phyloP scores from a whole-genome alignment of 2,888 invertebrate species.

The Nephrocerus scutellatus region DNA sequence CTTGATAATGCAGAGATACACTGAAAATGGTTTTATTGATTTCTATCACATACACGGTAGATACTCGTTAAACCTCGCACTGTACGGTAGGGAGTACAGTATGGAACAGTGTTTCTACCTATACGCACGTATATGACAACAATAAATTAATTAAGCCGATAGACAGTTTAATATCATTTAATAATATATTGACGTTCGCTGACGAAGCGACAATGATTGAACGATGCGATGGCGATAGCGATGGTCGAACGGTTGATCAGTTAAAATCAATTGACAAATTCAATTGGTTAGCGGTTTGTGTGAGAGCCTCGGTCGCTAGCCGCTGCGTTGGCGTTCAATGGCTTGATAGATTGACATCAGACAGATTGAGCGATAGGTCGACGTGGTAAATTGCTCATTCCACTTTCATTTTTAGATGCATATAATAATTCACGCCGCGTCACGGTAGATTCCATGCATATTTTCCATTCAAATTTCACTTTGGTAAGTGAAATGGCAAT shows the following conservation, averaged over 20 bases:
- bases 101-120: no score
- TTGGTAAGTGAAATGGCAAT: slow-evolving; percentile 42
- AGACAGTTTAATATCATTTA: slow-evolving; percentile 47
- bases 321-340: slow-evolving; percentile 7
- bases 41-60: no score
- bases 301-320: slow-evolving; percentile 7
- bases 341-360: slow-evolving; percentile 39
- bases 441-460: slow-evolving; percentile 2
- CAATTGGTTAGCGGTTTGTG: slow-evolving; percentile 41
- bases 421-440: slow-evolving; percentile 8
- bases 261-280: slow-evolving; percentile 46
- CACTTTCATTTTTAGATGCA: slow-evolving; percentile 19
- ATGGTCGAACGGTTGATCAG: slow-evolving; percentile 32
- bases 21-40: no score
- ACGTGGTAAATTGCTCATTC: slow-evolving; percentile 26
- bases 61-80: no score
- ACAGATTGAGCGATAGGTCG: slow-evolving; percentile 33
- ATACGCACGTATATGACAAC: slow-evolving; percentile 37
- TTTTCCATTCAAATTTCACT: slow-evolving; percentile 7
- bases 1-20: no score
- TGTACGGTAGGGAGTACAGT: no score
- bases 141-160: slow-evolving; percentile 48
- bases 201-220: slow-evolving; percentile 36
- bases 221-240: slow-evolving; percentile 22
- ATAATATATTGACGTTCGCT: slow-evolving; percentile 45